Evolutionary conservation across 2,888 invertebrate species (phyloP).

Genomic region (Globia sparganii): DNA sequence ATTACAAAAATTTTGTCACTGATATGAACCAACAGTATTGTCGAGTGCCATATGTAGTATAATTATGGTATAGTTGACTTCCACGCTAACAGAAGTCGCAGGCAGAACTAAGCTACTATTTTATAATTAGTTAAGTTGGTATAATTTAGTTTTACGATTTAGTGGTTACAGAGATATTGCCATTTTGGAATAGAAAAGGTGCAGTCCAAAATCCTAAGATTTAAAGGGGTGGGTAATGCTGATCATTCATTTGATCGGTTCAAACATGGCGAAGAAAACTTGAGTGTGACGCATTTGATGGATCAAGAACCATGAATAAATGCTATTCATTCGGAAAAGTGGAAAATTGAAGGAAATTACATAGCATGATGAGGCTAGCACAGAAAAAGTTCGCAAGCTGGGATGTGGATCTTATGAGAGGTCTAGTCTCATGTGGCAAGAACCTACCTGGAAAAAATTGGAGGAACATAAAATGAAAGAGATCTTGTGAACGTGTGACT

Average conservation of each 20-base stretch:
- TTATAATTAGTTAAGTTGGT: too few species aligned
- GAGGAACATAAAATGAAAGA: rapidly evolving
- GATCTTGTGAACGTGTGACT: background rate
- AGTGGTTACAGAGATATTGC: too few species aligned
- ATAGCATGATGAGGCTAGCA: background rate
- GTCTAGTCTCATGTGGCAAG: background rate
- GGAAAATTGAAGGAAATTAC: background rate
- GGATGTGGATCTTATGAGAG: background rate
- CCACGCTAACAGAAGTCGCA: too few species aligned
- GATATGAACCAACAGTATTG: too few species aligned
- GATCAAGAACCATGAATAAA: too few species aligned
- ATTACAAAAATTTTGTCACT: background rate
- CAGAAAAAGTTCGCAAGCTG: background rate
- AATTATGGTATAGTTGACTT: background rate
- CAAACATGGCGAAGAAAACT: background rate
- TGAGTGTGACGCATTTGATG: background rate
- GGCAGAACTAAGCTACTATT: too few species aligned
- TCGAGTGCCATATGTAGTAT: background rate
- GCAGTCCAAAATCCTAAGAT: too few species aligned
- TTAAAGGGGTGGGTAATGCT: too few species aligned
- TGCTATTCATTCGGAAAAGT: background rate
- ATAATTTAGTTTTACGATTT: too few species aligned
- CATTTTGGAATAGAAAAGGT: too few species aligned
- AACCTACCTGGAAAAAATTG: background rate
- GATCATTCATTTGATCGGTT: too few species aligned